phyloP scores from a whole-genome alignment of 2,797 vertebrate species.

The Lindbergichthys nudifrons region DNA sequence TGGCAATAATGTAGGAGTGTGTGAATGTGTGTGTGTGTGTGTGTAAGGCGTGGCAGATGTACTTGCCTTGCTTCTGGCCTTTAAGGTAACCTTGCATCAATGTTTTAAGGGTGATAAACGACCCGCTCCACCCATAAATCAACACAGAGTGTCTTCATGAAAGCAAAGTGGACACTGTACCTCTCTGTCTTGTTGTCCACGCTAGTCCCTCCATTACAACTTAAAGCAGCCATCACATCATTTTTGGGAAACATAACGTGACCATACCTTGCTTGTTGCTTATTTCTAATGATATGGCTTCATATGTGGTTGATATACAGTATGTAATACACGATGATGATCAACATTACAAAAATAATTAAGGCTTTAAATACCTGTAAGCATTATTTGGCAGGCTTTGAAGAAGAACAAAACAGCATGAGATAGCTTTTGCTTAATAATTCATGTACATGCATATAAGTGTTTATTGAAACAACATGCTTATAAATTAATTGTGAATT shows the following conservation, averaged over 20 bases:
- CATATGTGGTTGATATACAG: neutral
- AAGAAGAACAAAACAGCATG: slow-evolving; percentile 59
- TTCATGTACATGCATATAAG: neutral
- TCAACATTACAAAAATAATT: slow-evolving; percentile 76
- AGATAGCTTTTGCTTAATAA: slow-evolving; percentile 25
- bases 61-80: neutral
- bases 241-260: neutral
- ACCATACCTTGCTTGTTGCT: neutral
- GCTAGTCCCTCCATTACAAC: neutral
- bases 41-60: neutral
- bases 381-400: slow-evolving; percentile 92
- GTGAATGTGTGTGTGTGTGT: no score
- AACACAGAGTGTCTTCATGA: neutral
- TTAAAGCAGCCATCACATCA: neutral
- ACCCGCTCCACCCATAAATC: neutral
- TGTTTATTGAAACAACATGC: neutral
- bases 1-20: no score
- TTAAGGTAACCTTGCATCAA: neutral
- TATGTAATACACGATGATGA: slow-evolving; percentile 17
- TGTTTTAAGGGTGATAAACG: slow-evolving; percentile 7
- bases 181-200: slow-evolving; percentile 79
- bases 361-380: slow-evolving; percentile 88
- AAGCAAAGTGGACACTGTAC: slow-evolving; percentile 37
- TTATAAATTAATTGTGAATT: neutral
- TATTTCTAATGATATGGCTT: neutral